These are phyloP conservation scores for Scaptomyza pallida DNA, from an alignment of 1,140 invertebrate genomes.

Conservation along the genomic window DNA sequence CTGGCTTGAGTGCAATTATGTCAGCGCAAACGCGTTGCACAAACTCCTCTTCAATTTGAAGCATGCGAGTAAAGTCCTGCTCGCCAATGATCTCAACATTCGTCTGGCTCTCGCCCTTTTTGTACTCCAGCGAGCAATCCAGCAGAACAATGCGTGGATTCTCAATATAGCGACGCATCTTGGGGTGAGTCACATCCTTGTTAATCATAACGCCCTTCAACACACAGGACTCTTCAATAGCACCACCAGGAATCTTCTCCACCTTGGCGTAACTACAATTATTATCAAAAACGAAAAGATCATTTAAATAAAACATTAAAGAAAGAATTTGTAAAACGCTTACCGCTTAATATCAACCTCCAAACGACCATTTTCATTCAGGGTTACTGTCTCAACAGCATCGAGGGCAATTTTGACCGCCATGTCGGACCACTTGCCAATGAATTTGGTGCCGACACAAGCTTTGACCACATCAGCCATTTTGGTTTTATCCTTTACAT, in stretches of 20 bases:
- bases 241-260: conserved; percentile 98
- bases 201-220: conserved; percentile 98
- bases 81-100: conserved; percentile 98
- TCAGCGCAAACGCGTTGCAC: conserved; percentile 97
- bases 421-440: conserved; percentile 96
- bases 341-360: conserved; percentile 98
- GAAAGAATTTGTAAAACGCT: no score
- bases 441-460: conserved; percentile 99
- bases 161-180: conserved; percentile 97
- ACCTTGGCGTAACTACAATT: conserved; percentile 93
- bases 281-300: neutral
- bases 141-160: conserved; percentile 97
- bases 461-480: conserved; percentile 94
- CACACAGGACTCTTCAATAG: conserved; percentile 97
- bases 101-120: conserved; percentile 99
- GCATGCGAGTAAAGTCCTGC: conserved; percentile 96
- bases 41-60: conserved; percentile 98
- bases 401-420: conserved; percentile 98
- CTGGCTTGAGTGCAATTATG: conserved; percentile 97
- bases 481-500: conserved; percentile 92
- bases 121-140: conserved; percentile 98
- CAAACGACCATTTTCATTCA: conserved; percentile 94
- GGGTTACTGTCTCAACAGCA: conserved; percentile 95
- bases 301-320: no score
- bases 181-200: conserved; percentile 99